A percentile compares a stretch with the other conserved stretches of the same genome.
These are phyloP conservation scores for Sternotherus odoratus DNA, from an alignment of 2,797 vertebrate genomes.

Conservation along the genomic window DNA sequence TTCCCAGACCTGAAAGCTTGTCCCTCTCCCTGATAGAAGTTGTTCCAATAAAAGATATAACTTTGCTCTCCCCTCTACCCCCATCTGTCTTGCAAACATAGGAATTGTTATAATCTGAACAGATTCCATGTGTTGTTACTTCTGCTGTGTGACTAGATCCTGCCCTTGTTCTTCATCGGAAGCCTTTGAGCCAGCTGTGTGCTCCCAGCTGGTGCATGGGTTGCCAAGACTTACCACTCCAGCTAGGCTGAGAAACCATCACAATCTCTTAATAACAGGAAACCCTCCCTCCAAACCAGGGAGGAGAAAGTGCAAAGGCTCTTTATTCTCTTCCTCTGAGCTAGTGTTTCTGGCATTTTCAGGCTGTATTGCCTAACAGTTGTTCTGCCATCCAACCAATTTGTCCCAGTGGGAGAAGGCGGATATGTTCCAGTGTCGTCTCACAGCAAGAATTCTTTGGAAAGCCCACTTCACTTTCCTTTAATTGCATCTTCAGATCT, in stretches of 20 bases:
- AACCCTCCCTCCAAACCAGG: conserved; percentile 40
- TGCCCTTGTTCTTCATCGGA: not conserved
- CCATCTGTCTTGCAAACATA: not conserved
- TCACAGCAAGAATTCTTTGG: conserved; percentile 61
- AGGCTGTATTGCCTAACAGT: not conserved
- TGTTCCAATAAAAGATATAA: too few relatives aligned
- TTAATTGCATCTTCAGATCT: conserved; percentile 53
- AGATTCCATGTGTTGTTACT: not conserved
- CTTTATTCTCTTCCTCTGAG: conserved; percentile 31
- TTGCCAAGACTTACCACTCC: not conserved
- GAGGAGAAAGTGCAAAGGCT: conserved; percentile 44
- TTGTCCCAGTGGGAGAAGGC: not conserved
- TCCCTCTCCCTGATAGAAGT: too few relatives aligned
- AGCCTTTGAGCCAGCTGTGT: conserved; percentile 6
- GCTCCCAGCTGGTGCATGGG: not conserved
- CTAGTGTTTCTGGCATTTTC: not conserved
- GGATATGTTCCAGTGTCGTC: not conserved
- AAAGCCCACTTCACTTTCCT: conserved; percentile 50
- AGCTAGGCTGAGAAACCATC: conserved; percentile 33
- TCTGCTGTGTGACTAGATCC: not conserved
- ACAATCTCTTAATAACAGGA: conserved; percentile 60
- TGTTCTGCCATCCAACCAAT: not conserved
- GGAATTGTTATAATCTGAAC: not conserved
- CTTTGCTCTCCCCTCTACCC: too few relatives aligned
- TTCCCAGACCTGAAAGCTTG: too few relatives aligned